Evolutionary conservation across 2,888 invertebrate genomes (phyloP).

Genomic region (Thymelicus acteon): DNA sequence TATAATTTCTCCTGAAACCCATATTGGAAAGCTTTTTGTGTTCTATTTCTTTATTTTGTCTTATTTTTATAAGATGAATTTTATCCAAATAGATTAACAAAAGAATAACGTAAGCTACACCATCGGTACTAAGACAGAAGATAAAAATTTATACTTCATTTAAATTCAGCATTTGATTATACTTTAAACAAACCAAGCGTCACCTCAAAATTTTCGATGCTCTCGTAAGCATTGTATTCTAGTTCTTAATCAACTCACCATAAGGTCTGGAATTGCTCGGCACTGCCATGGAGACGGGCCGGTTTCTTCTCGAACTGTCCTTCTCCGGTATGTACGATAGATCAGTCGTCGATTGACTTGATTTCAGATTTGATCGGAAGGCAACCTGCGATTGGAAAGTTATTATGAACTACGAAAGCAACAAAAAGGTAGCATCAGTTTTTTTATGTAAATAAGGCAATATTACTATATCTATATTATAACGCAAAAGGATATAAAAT

Average conservation of each 20-base stretch:
- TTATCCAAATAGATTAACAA: too few species aligned
- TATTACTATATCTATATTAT: too few species aligned
- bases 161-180: conserved; percentile 16
- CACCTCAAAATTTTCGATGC: conserved; percentile 12
- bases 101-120: too few species aligned
- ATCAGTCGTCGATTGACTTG: conserved; percentile 94
- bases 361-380: conserved; percentile 89
- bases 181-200: conserved; percentile 14
- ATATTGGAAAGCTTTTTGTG: too few species aligned
- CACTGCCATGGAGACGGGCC: conserved; percentile 77
- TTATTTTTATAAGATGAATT: too few species aligned
- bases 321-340: conserved; percentile 88
- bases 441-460: too few species aligned
- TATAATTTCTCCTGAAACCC: too few species aligned
- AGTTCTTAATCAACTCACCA: conserved; percentile 55
- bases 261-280: conserved; percentile 68
- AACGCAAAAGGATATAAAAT: too few species aligned
- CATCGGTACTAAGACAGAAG: too few species aligned
- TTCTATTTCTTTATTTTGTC: too few species aligned
- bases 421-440: too few species aligned
- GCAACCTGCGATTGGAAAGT: conserved; percentile 60
- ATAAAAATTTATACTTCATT: too few species aligned
- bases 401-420: neutral
- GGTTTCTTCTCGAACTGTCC: conserved; percentile 69
- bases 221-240: conserved; percentile 26